A percentile compares a stretch with the other conserved stretches of the same genome.
Evolutionary conservation across 2,113 vertebrate species (phyloP).

Genomic region (Zonotrichia leucophrys): DNA sequence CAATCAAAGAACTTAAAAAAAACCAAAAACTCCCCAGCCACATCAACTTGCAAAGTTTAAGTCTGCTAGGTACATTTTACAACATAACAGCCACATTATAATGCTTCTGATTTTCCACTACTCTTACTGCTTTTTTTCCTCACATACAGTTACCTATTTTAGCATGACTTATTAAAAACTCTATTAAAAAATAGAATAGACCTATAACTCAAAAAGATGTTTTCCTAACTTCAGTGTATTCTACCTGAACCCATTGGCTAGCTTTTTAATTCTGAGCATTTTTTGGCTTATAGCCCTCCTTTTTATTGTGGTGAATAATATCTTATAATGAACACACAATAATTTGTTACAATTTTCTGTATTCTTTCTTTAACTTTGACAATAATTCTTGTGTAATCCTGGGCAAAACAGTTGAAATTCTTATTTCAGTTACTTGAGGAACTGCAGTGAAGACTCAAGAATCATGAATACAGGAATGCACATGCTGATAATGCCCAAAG

Average conservation of each 20-base stretch:
- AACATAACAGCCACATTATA: not conserved
- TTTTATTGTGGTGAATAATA: not conserved
- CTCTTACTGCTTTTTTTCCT: not conserved
- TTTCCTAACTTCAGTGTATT: not conserved
- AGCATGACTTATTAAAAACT: not conserved
- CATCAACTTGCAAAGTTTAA: not conserved
- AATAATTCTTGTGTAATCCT: not conserved
- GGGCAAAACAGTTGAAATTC: not conserved
- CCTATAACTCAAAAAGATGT: not conserved
- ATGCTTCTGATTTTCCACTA: not conserved
- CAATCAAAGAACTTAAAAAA: not conserved
- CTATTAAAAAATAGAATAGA: not conserved
- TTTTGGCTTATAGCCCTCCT: not conserved
- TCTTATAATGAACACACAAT: not conserved
- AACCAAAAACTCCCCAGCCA: rapidly evolving
- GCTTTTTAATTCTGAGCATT: not conserved
- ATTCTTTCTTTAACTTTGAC: not conserved
- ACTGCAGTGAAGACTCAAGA: not conserved
- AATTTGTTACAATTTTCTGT: not conserved
- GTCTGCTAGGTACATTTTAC: not conserved
- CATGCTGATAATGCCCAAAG: not conserved
- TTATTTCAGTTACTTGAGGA: not conserved
- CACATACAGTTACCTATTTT: not conserved
- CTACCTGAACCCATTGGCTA: not conserved
- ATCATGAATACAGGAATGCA: not conserved